phyloP scores from a whole-genome alignment of 2,113 vertebrate species.

The Verasper variegatus region DNA sequence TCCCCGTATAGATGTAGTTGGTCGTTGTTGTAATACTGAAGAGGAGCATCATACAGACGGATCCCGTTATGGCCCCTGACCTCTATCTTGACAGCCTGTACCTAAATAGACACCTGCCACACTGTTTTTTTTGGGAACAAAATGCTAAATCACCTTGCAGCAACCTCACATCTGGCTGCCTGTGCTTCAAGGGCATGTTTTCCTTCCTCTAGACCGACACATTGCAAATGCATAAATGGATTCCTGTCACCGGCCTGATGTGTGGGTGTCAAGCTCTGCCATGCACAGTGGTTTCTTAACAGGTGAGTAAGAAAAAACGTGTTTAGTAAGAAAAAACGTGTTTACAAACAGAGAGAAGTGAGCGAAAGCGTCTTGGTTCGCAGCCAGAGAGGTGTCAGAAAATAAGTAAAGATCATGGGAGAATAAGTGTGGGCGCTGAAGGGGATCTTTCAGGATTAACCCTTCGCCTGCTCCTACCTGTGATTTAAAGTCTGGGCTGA shows the following conservation, averaged over 20 bases:
- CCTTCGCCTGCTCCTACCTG: conserved; percentile 31
- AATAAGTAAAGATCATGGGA: conserved; percentile 42
- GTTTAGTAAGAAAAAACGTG: neutral
- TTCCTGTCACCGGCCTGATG: conserved; percentile 72
- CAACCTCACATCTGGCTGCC: conserved; percentile 43
- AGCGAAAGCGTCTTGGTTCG: conserved; percentile 21
- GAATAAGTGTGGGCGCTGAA: conserved; percentile 50
- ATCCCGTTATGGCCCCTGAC: conserved; percentile 28
- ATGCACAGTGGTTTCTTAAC: conserved; percentile 33
- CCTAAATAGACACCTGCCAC: conserved; percentile 51
- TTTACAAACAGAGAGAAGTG: neutral
- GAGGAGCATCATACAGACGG: conserved; percentile 25
- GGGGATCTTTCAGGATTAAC: conserved; percentile 63
- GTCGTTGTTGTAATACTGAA: conserved; percentile 42
- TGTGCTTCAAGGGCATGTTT: conserved; percentile 69
- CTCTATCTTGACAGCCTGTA: conserved; percentile 40
- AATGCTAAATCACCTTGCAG: conserved; percentile 57
- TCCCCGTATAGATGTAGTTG: conserved; percentile 42
- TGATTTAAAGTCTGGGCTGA: conserved; percentile 60
- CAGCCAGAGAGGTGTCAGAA: conserved; percentile 26
- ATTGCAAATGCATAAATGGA: conserved; percentile 72
- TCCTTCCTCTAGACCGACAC: conserved; percentile 63
- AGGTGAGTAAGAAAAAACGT: conserved; percentile 33
- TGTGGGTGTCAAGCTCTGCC: conserved; percentile 51
- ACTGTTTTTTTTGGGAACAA: conserved; percentile 13